Conservation (phyloP, 2,888 invertebrate genomes). For the Cephus rjabovi region DNA sequence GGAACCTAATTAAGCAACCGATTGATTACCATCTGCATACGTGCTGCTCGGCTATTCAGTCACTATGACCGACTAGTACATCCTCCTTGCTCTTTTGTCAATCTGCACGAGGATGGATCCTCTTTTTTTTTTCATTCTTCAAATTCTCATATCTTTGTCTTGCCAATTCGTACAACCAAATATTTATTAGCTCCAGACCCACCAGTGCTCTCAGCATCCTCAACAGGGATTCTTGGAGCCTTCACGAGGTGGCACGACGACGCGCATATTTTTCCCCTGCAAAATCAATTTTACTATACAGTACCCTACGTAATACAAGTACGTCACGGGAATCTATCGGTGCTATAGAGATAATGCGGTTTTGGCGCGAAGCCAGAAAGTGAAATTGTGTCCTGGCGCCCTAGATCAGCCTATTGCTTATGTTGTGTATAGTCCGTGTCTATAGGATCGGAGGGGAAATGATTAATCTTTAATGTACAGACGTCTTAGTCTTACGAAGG, state of each 20-base stretch:
- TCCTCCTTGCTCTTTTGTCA: not conserved
- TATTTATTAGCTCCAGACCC: not conserved
- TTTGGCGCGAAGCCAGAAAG: slow-evolving; percentile 58
- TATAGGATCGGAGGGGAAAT: too few relatives aligned
- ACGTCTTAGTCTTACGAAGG: not conserved
- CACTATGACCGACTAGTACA: not conserved
- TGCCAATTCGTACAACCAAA: not conserved
- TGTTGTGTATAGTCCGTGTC: not conserved
- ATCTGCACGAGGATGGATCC: not conserved
- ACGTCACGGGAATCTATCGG: slow-evolving; percentile 29
- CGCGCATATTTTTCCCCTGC: slow-evolving; percentile 19
- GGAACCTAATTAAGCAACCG: slow-evolving; percentile 5
- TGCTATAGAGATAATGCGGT: slow-evolving; percentile 56
- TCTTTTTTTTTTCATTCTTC: not conserved
- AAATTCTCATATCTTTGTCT: not conserved
- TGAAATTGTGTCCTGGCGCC: slow-evolving; percentile 50
- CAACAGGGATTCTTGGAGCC: not conserved
- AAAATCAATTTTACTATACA: slow-evolving; percentile 30
- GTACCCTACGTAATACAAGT: slow-evolving; percentile 5
- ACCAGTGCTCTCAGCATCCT: not conserved
- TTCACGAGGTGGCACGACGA: not conserved
- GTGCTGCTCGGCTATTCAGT: not conserved
- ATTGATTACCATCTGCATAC: slow-evolving; percentile 9
- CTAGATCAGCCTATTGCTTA: slow-evolving; percentile 31
- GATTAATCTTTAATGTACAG: slow-evolving; percentile 3